Evolutionary conservation across 2,888 invertebrate species (phyloP), one percentile per base, ranked within the genome.

Genomic region (Metallyticus violacea): DNA sequence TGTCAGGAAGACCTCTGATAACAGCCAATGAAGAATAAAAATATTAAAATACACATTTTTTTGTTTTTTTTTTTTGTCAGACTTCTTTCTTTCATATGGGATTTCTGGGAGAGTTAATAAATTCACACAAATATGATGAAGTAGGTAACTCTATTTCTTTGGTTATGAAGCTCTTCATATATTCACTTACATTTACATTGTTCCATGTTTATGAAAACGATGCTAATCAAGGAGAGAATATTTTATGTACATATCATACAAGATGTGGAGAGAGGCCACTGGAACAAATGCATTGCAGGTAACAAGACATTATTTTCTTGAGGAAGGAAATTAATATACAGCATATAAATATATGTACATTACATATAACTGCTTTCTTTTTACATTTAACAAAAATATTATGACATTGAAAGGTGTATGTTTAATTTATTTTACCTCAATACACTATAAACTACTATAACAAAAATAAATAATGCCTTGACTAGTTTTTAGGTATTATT

Each of bases 261-360:
- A 81, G 30, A 25, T 25, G 3, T 62, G 40, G 40, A 62, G 15
- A 62, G 6, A 62, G 40, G 40, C 22, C 15, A 62, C 15, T 15
- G 40, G 40, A 22, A 62, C 2, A 62, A 62, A 62, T 62, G 40
- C 40, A 62, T 62, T 62, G 40, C 40, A 40, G 40, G 40, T 9
- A 6, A n/a, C n/a, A n/a, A 29, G 29, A 79, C 28, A 80, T 22
- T 26, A 22, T 7, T 28, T 80, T 27, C 7, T 6, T 28, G 29
- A 6, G 6, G 30, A 26, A 29, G 40, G 40, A 81, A n/a, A 30
- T n/a, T 81, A 30, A 81, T 81, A 81, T 81, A 81, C 81, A 81
- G 6, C 81, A 25, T 81, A 81, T 81, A 81, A 81, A 30, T 81
- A 30, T 81, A 81, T 81, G 81, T 81, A 81, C 81, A 81, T 30